These are phyloP conservation scores for Sipunculus nudus DNA, from an alignment of 2,888 invertebrate species.

Conservation along the genomic window DNA sequence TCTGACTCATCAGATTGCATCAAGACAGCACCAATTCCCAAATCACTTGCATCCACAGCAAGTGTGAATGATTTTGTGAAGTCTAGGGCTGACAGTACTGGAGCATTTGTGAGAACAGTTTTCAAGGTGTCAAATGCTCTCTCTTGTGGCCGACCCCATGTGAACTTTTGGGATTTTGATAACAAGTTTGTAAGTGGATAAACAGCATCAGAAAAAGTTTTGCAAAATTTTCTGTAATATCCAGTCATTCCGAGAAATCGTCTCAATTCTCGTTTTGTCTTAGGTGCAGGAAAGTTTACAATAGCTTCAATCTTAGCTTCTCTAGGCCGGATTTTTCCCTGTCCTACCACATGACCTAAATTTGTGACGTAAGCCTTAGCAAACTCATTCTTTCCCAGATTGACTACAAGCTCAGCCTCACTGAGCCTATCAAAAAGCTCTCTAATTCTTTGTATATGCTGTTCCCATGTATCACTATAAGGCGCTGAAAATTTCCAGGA, in stretches of 20 bases:
- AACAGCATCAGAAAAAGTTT: not conserved
- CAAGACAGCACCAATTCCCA: too few species aligned
- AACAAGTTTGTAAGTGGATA: not conserved
- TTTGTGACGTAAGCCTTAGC: conserved; percentile 22
- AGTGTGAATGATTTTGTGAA: too few species aligned
- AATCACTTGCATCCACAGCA: too few species aligned
- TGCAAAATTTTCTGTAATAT: not conserved
- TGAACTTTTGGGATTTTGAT: too few species aligned
- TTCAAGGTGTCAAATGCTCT: too few species aligned
- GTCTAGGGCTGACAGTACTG: too few species aligned
- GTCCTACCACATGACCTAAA: conserved; percentile 34
- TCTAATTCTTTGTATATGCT: not conserved
- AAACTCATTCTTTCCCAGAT: conserved; percentile 19
- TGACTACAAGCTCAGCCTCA: not conserved
- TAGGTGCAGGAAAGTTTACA: conserved; percentile 12
- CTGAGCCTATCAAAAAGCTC: not conserved
- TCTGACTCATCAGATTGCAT: too few species aligned
- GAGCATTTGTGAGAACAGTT: too few species aligned
- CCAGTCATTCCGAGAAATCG: conserved; percentile 21
- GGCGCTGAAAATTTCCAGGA: not conserved
- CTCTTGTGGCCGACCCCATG: too few species aligned
- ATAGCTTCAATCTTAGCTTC: conserved; percentile 17
- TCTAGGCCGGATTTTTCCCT: conserved; percentile 11
- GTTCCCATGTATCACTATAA: not conserved
- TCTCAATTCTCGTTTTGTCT: conserved; percentile 3